Conservation (phyloP, 2,113 vertebrate species). For the Neopipo cinnamomea region DNA sequence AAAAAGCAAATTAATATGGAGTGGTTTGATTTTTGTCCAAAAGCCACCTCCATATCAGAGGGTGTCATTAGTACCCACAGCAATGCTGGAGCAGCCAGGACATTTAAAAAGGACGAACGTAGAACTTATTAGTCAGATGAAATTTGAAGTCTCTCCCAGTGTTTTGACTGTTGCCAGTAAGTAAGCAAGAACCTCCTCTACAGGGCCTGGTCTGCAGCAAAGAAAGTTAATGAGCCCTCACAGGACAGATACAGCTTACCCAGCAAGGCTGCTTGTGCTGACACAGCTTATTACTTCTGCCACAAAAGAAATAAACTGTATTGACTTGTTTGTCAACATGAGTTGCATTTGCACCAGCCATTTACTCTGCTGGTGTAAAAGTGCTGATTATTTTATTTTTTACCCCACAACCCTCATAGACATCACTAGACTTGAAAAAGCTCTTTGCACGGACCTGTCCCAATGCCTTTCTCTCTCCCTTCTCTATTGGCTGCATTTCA, state of each 20-base stretch:
- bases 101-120: not conserved
- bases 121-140: not conserved
- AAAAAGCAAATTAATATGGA: not conserved
- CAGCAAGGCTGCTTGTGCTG: not conserved
- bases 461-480: not conserved
- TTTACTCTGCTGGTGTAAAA: not conserved
- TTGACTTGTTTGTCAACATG: not conserved
- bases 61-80: not conserved
- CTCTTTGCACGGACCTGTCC: rapidly evolving
- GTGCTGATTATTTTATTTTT: not conserved
- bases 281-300: not conserved
- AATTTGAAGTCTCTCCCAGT: not conserved
- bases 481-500: not conserved
- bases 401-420: not conserved
- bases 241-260: not conserved
- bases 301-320: constrained; percentile 6
- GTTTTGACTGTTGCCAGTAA: not conserved
- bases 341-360: not conserved
- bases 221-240: not conserved
- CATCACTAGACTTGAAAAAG: not conserved
- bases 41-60: not conserved
- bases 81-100: rapidly evolving
- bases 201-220: not conserved
- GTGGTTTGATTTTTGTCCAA: not conserved
- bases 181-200: not conserved